These are phyloP conservation scores for Electrophaes corylata DNA, from an alignment of 2,888 invertebrate genomes.

Conservation along the genomic window DNA sequence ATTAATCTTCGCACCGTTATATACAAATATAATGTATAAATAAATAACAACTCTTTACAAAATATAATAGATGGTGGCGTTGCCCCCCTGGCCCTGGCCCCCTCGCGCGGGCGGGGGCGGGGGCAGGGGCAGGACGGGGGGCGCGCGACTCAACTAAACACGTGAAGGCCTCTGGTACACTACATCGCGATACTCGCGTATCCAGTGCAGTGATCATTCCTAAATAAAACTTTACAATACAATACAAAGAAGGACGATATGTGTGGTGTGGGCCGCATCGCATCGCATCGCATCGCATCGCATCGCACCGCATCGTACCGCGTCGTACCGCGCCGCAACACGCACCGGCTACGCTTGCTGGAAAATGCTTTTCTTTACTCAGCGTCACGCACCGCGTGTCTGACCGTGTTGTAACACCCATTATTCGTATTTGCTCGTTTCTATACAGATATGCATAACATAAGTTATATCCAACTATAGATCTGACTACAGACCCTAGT, in stretches of 20 bases:
- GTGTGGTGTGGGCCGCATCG: slow-evolving; percentile 33
- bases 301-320: neutral
- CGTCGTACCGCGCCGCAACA: neutral
- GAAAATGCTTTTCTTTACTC: too few relatives aligned
- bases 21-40: slow-evolving; percentile 83
- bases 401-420: too few relatives aligned
- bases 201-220: slow-evolving; percentile 4
- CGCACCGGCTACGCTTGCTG: neutral
- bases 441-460: too few relatives aligned
- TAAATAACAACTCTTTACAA: slow-evolving; percentile 82
- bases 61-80: slow-evolving; percentile 69
- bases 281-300: neutral
- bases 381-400: neutral
- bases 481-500: too few relatives aligned
- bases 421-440: too few relatives aligned
- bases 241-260: slow-evolving; percentile 46
- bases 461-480: too few relatives aligned
- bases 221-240: slow-evolving; percentile 13
- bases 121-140: too few relatives aligned
- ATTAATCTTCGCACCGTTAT: slow-evolving; percentile 80
- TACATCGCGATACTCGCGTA: slow-evolving; percentile 20
- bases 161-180: slow-evolving; percentile 67
- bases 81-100: too few relatives aligned
- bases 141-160: slow-evolving; percentile 56
- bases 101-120: too few relatives aligned